Evolutionary conservation across 2,888 invertebrate genomes (phyloP), one percentile per base, ranked within the genome.

Genomic region (Pandemis cinnamomeana): DNA sequence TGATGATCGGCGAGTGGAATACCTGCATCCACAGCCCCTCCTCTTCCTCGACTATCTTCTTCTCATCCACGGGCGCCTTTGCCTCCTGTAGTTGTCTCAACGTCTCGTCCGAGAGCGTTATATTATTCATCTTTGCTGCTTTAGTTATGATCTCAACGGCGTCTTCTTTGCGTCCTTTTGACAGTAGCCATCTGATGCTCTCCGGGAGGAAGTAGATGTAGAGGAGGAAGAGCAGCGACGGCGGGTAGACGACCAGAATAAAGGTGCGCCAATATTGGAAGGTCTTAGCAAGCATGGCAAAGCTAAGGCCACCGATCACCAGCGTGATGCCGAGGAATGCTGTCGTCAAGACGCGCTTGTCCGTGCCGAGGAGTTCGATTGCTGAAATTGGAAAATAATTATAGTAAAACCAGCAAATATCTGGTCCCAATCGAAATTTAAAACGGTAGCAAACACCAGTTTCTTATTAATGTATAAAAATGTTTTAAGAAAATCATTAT

Each of bases 121-220:
- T 90, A 5, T 91, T 90, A 79, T 97, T 97, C 67, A 96, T 93
- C 79, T 94, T 94, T 0, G 97, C 96, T 1, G 97, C 96, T 76
- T 89, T 95, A 77, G 93, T 91, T 58, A 97, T 91, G 11, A 96
- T 95, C 46, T 91, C 89, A 48, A 96, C 95, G 0, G 97, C 97
- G 78, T 96, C 95, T 55, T 96, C 95, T 77, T 95, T 95, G 75
- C 95, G 92, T 3, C 96, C 96, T 78, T 96, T 96, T 0, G 96
- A 95, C 1, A 97, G 84, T 7, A 97, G 90, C 98, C 98, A 98
- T 76, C 97, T 92, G 42, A 97, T 95, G 71, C 97, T 97, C 87
- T 97, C 97, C 0, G 97, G 97, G n/a, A 96, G 89, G 5, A 96
- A 81, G 94, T 96, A 96, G 71, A 96, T 95, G 83, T 97, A 96